Evolutionary conservation across 2,797 vertebrate species (phyloP).

Genomic region (Neostethus bicornis): DNA sequence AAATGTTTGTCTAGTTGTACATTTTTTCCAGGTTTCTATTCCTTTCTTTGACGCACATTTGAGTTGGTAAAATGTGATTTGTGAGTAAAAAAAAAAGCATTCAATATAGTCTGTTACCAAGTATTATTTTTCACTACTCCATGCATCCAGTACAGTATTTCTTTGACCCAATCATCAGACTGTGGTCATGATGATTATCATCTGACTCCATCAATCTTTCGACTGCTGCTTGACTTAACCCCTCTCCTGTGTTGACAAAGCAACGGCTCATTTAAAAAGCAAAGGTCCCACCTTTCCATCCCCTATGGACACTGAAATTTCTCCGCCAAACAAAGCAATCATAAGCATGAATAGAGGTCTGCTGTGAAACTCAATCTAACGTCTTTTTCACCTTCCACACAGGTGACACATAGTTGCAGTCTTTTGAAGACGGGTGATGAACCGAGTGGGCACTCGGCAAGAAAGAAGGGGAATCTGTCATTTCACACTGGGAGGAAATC

Average conservation of each 20-base stretch:
- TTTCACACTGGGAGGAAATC: constrained; percentile 74
- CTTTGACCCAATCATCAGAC: constrained; percentile 17
- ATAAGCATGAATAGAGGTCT: constrained; percentile 70
- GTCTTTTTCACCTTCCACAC: constrained; percentile 68
- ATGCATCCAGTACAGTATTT: constrained; percentile 52
- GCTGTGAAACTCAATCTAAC: constrained; percentile 72
- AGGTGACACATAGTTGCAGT: constrained; percentile 68
- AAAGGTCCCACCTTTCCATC: constrained; percentile 63
- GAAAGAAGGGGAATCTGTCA: constrained; percentile 74
- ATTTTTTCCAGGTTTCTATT: neutral
- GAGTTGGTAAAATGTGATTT: neutral
- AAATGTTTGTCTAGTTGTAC: neutral
- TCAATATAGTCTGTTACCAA: neutral
- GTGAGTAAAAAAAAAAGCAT: neutral
- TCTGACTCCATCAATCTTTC: constrained; percentile 68
- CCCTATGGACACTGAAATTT: constrained; percentile 74
- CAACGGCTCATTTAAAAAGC: constrained; percentile 73
- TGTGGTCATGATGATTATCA: constrained; percentile 67
- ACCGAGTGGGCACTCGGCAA: constrained; percentile 67
- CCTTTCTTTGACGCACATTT: neutral
- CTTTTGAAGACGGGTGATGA: constrained; percentile 68
- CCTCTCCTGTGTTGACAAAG: constrained; percentile 72
- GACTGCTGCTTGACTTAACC: constrained; percentile 69
- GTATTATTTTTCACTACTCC: constrained; percentile 12
- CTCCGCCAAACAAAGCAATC: constrained; percentile 71